Percentiles rank a stretch among this genome's conserved stretches.
Conservation (phyloP, 1,140 invertebrate genomes). For the Sycobia sp. region DNA sequence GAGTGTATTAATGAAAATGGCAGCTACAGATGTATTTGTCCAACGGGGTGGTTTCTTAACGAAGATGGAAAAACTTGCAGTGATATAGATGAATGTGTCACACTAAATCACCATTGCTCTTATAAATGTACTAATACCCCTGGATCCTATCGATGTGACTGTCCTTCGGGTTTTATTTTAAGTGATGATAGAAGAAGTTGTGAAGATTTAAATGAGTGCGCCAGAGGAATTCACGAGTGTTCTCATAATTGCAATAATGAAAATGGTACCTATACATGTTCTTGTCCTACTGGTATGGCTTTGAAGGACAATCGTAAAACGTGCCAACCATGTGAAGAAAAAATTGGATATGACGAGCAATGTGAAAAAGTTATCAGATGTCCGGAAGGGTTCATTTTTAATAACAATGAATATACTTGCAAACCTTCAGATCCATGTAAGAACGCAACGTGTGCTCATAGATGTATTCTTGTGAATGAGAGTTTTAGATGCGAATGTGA, state of each 20-base stretch:
- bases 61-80: conserved; percentile 65
- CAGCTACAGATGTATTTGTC: conserved; percentile 65
- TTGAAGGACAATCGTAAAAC: conserved; percentile 72
- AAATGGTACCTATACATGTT: conserved; percentile 61
- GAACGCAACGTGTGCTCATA: conserved; percentile 33
- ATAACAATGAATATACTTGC: conserved; percentile 38
- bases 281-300: conserved; percentile 68
- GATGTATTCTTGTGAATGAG: conserved; percentile 43
- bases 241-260: conserved; percentile 64
- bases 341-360: conserved; percentile 57
- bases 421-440: conserved; percentile 16
- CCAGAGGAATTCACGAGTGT: conserved; percentile 61
- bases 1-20: conserved; percentile 64
- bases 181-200: conserved; percentile 57
- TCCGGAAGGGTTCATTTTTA: conserved; percentile 64
- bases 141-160: conserved; percentile 69
- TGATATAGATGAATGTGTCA: conserved; percentile 62
- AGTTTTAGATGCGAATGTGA: conserved; percentile 39
- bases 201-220: conserved; percentile 67
- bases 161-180: conserved; percentile 67
- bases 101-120: conserved; percentile 56
- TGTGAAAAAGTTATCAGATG: conserved; percentile 66
- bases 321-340: conserved; percentile 64
- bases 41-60: conserved; percentile 60
- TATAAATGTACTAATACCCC: conserved; percentile 69